Conservation (phyloP, 2,797 vertebrate genomes). For the Pangasius sanitwongsei region DNA sequence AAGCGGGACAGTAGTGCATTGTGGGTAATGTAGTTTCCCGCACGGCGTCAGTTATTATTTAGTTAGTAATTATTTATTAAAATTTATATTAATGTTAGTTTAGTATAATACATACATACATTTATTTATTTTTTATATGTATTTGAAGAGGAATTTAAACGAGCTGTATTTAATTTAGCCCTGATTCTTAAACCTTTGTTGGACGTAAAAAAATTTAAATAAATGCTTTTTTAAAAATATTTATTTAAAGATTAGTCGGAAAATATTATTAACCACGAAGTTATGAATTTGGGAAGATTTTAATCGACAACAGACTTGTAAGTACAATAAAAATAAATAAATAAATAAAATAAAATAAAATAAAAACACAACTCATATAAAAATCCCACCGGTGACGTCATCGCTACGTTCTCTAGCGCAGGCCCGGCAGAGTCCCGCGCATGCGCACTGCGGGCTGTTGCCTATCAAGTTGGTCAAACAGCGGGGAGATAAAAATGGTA, state of each 20-base stretch:
- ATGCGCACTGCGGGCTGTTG: slow-evolving; percentile 73
- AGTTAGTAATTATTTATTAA: background rate
- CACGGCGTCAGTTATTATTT: background rate
- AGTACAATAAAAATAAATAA: slow-evolving; percentile 39
- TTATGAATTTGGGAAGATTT: background rate
- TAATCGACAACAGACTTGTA: background rate
- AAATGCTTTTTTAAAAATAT: too few species aligned
- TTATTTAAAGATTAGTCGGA: background rate
- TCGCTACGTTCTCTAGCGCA: slow-evolving; percentile 56
- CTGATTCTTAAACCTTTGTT: background rate
- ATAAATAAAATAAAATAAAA: background rate
- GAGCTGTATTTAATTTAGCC: background rate
- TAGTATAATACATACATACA: background rate
- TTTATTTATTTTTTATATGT: background rate
- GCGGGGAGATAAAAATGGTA: slow-evolving; percentile 89
- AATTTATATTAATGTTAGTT: background rate
- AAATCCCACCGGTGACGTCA: slow-evolving; percentile 16
- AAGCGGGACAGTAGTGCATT: slow-evolving; percentile 50
- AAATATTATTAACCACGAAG: background rate
- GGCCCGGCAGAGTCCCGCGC: slow-evolving; percentile 64
- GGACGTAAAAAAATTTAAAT: background rate
- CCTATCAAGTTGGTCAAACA: slow-evolving; percentile 82
- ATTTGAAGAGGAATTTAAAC: background rate
- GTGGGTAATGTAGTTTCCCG: slow-evolving; percentile 73
- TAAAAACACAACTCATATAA: slow-evolving; percentile 70